Evolutionary conservation across 2,113 vertebrate species (phyloP).

Genomic region (Stictonetta naevosa): DNA sequence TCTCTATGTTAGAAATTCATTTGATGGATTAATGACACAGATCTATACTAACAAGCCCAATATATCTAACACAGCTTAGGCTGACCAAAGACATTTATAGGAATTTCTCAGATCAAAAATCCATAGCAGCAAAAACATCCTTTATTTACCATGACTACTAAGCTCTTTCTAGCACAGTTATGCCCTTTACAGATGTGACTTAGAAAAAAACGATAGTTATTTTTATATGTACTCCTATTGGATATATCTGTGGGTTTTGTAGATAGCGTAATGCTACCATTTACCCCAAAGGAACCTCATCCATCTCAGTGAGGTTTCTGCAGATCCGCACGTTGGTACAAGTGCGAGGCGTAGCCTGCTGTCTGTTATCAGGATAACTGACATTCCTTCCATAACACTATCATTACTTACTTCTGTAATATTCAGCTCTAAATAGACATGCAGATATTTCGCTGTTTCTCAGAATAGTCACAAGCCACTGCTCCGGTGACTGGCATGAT

Average conservation of each 20-base stretch:
- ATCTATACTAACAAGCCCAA: not conserved
- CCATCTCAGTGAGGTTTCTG: constrained; percentile 36
- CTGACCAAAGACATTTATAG: constrained; percentile 31
- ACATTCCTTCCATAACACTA: constrained; percentile 62
- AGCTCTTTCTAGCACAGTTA: constrained; percentile 14
- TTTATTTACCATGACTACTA: constrained; percentile 50
- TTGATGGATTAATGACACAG: constrained; percentile 13
- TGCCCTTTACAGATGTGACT: constrained; percentile 27
- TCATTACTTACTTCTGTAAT: constrained; percentile 46
- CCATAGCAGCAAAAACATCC: constrained; percentile 33
- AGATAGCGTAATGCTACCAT: not conserved
- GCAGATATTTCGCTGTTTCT: constrained; percentile 30
- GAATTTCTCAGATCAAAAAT: constrained; percentile 44
- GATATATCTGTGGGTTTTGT: not conserved
- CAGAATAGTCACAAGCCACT: constrained; percentile 39
- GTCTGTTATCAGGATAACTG: constrained; percentile 55
- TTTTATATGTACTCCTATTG: not conserved
- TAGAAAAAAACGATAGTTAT: constrained; percentile 28
- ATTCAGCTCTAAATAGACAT: constrained; percentile 60
- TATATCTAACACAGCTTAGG: not conserved
- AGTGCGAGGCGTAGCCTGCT: constrained; percentile 35
- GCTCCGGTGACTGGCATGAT: not conserved
- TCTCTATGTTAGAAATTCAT: not conserved
- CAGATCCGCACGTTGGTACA: not conserved
- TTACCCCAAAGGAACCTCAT: not conserved